Evolutionary conservation across 2,113 vertebrate genomes (phyloP).

Genomic region (Nothobranchius furzeri): DNA sequence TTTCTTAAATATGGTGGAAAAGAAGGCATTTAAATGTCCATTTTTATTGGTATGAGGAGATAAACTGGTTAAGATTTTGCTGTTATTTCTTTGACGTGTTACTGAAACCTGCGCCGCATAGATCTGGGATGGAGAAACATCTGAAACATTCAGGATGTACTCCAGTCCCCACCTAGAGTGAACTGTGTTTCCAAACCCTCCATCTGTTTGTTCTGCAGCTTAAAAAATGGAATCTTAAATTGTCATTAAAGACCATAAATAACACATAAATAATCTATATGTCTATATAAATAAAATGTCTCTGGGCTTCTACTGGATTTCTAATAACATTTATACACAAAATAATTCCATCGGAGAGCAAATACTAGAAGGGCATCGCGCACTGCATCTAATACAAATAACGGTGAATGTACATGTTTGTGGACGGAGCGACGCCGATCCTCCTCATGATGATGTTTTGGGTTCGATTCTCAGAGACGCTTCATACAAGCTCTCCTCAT

Average conservation of each 20-base stretch:
- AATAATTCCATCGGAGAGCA: constrained; percentile 60
- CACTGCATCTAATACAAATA: constrained; percentile 77
- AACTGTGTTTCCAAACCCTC: constrained; percentile 23
- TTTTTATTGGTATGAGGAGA: too few species aligned
- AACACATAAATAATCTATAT: constrained; percentile 69
- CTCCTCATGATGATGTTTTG: constrained; percentile 88
- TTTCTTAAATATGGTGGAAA: too few species aligned
- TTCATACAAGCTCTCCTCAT: constrained; percentile 93
- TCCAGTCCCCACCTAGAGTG: constrained; percentile 25
- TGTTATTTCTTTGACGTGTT: too few species aligned
- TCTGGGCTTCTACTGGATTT: constrained; percentile 66
- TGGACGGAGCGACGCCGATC: constrained; percentile 16
- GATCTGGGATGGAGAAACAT: too few species aligned
- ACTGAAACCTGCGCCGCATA: too few species aligned
- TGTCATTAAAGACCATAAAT: constrained; percentile 61
- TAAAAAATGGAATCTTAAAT: constrained; percentile 53
- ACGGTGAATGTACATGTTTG: constrained; percentile 81
- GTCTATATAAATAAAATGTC: constrained; percentile 72
- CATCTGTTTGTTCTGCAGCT: constrained; percentile 36
- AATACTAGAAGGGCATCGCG: constrained; percentile 74
- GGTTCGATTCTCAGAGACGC: constrained; percentile 94
- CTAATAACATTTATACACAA: constrained; percentile 71
- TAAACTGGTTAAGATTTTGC: too few species aligned
- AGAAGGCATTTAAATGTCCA: too few species aligned
- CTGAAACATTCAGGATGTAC: neutral